Percentiles rank a stretch among this genome's conserved stretches.
These are phyloP conservation scores for Tromatobia lineatoria DNA, from an alignment of 2,888 invertebrate species.

Conservation along the genomic window DNA sequence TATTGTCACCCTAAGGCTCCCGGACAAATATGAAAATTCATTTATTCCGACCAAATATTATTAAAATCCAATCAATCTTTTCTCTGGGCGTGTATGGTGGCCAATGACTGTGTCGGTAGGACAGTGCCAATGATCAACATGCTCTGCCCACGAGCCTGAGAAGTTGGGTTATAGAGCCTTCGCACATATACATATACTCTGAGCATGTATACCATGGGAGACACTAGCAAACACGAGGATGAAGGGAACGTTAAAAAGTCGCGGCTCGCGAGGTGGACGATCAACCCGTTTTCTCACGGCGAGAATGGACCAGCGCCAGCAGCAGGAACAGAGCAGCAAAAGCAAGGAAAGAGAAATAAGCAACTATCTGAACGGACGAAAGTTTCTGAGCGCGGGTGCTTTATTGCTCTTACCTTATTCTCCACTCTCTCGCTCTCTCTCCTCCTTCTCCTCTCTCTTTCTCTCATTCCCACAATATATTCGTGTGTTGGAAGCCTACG, in stretches of 20 bases:
- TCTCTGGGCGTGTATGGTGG: neutral
- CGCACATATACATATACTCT: conserved; percentile 20
- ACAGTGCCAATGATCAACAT: neutral
- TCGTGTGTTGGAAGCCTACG: conserved; percentile 29
- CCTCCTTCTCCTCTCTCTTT: conserved; percentile 54
- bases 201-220: conserved; percentile 17
- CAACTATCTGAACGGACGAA: conserved; percentile 61
- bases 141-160: conserved; percentile 26
- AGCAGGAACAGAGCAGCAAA: conserved; percentile 30
- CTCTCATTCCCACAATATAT: conserved; percentile 50
- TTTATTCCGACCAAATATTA: no score
- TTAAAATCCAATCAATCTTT: no score
- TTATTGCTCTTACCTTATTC: conserved; percentile 66
- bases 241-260: conserved; percentile 71
- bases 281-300: conserved; percentile 74
- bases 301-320: conserved; percentile 44
- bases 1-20: no score
- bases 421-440: conserved; percentile 59
- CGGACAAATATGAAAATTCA: no score
- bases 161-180: neutral
- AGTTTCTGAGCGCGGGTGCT: conserved; percentile 67
- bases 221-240: conserved; percentile 59
- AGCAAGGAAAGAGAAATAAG: conserved; percentile 60
- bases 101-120: neutral
- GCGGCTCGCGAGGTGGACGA: conserved; percentile 63